phyloP scores from a whole-genome alignment of 2,797 vertebrate genomes.

The Myotis planiceps region DNA sequence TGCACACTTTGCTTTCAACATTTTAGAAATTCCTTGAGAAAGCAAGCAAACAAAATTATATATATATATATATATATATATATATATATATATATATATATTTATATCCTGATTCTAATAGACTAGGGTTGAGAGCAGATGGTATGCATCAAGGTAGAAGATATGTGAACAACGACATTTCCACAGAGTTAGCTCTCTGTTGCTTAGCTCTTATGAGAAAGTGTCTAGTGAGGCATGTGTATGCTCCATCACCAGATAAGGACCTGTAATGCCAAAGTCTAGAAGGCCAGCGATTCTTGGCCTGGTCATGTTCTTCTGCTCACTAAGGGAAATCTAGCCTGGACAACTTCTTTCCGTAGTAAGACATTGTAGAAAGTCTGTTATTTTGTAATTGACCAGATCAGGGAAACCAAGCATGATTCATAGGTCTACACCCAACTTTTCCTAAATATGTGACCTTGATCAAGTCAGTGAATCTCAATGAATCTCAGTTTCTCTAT shows the following conservation, averaged over 20 bases:
- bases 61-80: no score
- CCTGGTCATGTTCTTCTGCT: not conserved
- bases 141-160: not conserved
- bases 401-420: not conserved
- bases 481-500: not conserved
- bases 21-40: not conserved
- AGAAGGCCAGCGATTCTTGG: not conserved
- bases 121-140: not conserved
- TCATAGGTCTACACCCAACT: not conserved
- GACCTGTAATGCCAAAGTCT: not conserved
- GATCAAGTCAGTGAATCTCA: not conserved
- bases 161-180: not conserved
- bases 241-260: not conserved
- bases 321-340: not conserved
- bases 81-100: no score
- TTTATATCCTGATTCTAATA: not conserved
- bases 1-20: not conserved
- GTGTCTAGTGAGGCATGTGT: not conserved
- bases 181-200: not conserved
- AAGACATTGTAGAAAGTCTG: not conserved
- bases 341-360: not conserved
- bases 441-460: not conserved
- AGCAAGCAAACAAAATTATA: not conserved
- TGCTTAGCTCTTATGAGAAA: not conserved
- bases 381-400: not conserved